phyloP scores from a whole-genome alignment of 2,113 vertebrate species.

The Psettodes erumei region DNA sequence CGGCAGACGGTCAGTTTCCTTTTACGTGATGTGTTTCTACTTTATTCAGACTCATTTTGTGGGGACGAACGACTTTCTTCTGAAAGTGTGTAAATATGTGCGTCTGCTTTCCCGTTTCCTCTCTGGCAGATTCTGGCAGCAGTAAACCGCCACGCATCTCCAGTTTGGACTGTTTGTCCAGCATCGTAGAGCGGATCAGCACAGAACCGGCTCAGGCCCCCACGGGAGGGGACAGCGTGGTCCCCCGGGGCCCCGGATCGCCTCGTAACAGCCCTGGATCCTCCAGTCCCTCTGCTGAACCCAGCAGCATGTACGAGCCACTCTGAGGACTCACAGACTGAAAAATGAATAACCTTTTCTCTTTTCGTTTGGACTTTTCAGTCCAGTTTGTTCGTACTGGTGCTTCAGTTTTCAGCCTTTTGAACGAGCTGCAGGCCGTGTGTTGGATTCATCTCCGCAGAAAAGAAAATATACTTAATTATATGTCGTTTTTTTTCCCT shows the following conservation, averaged over 20 bases:
- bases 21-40: background rate
- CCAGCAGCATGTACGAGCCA: conserved; percentile 39
- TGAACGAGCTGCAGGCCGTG: background rate
- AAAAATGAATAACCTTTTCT: background rate
- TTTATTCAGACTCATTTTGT: background rate
- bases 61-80: background rate
- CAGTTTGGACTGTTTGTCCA: conserved; percentile 95
- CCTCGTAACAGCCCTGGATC: conserved; percentile 40
- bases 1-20: conserved; percentile 56
- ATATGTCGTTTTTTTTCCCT: too few relatives aligned
- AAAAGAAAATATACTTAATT: too few relatives aligned
- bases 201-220: conserved; percentile 41
- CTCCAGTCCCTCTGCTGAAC: conserved; percentile 17
- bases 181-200: conserved; percentile 94
- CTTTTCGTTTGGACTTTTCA: background rate
- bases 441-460: conserved; percentile 1
- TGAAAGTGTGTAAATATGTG: background rate
- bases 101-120: background rate
- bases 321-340: conserved; percentile 28
- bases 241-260: conserved; percentile 64
- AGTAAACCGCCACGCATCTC: conserved; percentile 86
- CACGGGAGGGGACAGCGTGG: conserved; percentile 62
- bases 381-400: background rate
- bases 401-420: conserved; percentile 9
- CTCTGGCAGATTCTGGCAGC: conserved; percentile 39